Percentiles rank a stretch among this genome's conserved stretches.
phyloP scores from a whole-genome alignment of 2,113 vertebrate genomes.

The Ellobius talpinus region DNA sequence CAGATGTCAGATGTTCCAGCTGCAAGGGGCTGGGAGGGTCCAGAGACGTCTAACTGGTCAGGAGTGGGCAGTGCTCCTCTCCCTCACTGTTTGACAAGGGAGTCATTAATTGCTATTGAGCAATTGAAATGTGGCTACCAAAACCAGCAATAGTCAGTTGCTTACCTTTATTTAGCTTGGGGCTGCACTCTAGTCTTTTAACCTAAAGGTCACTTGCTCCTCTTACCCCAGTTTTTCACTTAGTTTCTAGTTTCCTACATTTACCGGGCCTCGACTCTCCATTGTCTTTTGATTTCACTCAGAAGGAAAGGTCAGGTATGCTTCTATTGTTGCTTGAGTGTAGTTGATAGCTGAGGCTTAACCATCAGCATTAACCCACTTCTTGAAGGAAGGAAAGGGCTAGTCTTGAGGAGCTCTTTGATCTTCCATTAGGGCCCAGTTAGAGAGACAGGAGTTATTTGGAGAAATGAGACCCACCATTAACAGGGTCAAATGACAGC shows the following conservation, averaged over 20 bases:
- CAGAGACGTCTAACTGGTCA: neutral
- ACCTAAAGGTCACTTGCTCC: neutral
- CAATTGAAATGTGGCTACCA: neutral
- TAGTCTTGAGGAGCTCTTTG: slow-evolving; percentile 62
- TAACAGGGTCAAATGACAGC: slow-evolving; percentile 41
- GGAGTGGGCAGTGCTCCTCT: neutral
- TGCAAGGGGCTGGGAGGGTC: neutral
- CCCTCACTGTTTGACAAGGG: neutral
- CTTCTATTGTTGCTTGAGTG: neutral
- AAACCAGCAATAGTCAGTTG: neutral
- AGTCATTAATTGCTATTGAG: neutral
- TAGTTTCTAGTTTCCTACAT: neutral
- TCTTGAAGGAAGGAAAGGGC: slow-evolving; percentile 40
- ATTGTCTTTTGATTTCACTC: neutral
- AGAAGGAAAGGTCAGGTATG: slow-evolving; percentile 36
- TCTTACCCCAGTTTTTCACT: neutral
- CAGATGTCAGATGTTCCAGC: neutral
- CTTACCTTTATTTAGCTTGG: neutral
- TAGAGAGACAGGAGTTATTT: slow-evolving; percentile 46
- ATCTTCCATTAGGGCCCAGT: slow-evolving; percentile 72
- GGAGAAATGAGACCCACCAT: slow-evolving; percentile 60
- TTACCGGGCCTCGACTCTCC: neutral
- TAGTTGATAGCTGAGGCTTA: slow-evolving; percentile 50
- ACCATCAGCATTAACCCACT: slow-evolving; percentile 35
- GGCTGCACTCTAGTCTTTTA: neutral